Base-by-base conservation (phyloP, 2,888 invertebrate genomes). In the Biston stratarius region DNA sequence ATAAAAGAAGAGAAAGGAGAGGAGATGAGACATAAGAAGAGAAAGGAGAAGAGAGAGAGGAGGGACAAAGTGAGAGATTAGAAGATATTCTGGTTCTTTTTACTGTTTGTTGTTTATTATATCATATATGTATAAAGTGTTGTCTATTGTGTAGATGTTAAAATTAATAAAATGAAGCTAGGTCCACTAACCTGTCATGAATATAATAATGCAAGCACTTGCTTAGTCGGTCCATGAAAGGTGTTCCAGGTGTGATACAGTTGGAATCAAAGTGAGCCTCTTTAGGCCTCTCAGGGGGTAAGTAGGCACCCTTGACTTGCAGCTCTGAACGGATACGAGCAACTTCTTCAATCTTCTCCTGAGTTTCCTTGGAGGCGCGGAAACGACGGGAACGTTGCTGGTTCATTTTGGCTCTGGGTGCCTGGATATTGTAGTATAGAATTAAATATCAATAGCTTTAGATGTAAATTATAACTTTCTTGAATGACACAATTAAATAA, bases 381-480 rank as follows among this genome's bases (percentile, higher is more conserved):
- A 99, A 99, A 78, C 99, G 95, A 74, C 99, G 95, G 0, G 99
- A 99, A 64, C 99, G 95, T 86, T 99, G 99, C 86, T 99, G 99
- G 92, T 99, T 99, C 99, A 99, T 99, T 94, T 99, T 99, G 0
- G 99, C 99, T 83, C 99, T 95, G 0, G 99, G 99, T 1, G 99
- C 99, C 95, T 96, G 64, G n/a, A 55, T 53, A 42, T 6, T 38
- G 14, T 47, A 9, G 7, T 47, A 15, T n/a, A n/a, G n/a, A n/a
- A n/a, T n/a, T n/a, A n/a, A n/a, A n/a, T n/a, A n/a, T n/a, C n/a
- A n/a, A n/a, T n/a, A n/a, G n/a, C n/a, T n/a, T n/a, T n/a, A n/a
- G n/a, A n/a, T n/a, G n/a, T n/a, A n/a, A n/a, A n/a, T n/a, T n/a
- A n/a, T n/a, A n/a, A n/a, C n/a, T n/a, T n/a, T n/a, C n/a, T n/a